Evolutionary conservation across 2,113 vertebrate genomes (phyloP).

Genomic region (Odocoileus hemionus): DNA sequence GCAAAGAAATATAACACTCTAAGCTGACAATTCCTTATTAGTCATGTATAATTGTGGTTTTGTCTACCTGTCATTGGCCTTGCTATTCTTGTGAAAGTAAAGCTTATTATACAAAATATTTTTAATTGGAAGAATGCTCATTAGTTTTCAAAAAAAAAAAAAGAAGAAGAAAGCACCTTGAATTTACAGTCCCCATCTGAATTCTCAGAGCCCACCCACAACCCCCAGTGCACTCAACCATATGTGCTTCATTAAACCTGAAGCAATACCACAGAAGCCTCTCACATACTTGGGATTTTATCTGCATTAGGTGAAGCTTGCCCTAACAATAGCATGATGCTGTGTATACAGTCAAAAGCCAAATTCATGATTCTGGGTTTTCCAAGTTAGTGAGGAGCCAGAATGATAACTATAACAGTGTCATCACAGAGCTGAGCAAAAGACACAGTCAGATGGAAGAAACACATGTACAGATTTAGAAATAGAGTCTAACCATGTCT

Average conservation of each 20-base stretch:
- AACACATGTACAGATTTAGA: slow-evolving; percentile 40
- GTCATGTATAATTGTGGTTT: neutral
- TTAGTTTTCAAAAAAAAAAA: neutral
- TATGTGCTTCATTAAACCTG: neutral
- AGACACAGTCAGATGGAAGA: slow-evolving; percentile 49
- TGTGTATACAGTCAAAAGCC: neutral
- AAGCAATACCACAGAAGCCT: neutral
- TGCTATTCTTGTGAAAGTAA: neutral
- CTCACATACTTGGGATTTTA: neutral
- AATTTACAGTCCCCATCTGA: neutral
- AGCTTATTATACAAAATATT: neutral
- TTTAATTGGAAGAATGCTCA: neutral
- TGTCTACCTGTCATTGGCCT: neutral
- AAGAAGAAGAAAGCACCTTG: neutral
- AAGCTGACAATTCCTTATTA: neutral
- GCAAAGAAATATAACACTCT: neutral
- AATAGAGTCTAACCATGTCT: slow-evolving; percentile 24
- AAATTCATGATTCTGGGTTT: slow-evolving; percentile 10
- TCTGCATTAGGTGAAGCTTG: neutral
- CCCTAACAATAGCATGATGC: neutral
- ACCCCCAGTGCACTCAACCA: neutral
- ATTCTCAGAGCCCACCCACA: neutral
- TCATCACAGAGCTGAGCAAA: neutral
- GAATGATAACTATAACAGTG: neutral
- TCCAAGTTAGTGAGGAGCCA: neutral